These are phyloP conservation scores for Chloroclysta siterata DNA, from an alignment of 2,888 invertebrate species.

Conservation along the genomic window DNA sequence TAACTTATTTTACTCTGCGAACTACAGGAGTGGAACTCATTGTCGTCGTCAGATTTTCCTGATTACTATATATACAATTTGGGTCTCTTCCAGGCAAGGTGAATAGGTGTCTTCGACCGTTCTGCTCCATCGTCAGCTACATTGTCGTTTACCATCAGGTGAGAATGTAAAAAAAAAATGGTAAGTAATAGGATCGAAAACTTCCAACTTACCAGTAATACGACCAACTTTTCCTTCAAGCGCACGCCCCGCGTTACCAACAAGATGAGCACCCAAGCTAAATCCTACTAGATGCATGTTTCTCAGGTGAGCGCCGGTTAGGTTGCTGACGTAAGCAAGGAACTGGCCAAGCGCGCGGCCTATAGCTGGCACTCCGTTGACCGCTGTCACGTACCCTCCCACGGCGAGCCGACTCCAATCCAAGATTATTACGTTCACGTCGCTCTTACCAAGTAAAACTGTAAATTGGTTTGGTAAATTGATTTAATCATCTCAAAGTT, in stretches of 20 bases:
- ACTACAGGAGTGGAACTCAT: too few species aligned
- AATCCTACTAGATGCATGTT: constrained; percentile 61
- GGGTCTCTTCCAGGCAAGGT: too few species aligned
- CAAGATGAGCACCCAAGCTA: constrained; percentile 64
- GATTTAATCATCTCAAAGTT: too few species aligned
- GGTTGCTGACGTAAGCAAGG: constrained; percentile 48
- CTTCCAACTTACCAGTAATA: constrained; percentile 54
- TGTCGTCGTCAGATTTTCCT: too few species aligned
- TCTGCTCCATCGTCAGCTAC: too few species aligned
- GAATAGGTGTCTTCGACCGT: too few species aligned
- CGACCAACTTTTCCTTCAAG: constrained; percentile 54
- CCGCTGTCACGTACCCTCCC: constrained; percentile 56
- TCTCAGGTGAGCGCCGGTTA: constrained; percentile 47
- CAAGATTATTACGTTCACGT: constrained; percentile 59
- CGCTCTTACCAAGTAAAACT: constrained; percentile 51
- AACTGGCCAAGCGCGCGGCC: constrained; percentile 61
- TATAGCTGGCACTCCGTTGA: constrained; percentile 52
- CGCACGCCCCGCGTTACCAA: constrained; percentile 58
- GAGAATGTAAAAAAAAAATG: too few species aligned
- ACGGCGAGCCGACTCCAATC: constrained; percentile 60
- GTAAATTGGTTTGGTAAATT: constrained; percentile 7
- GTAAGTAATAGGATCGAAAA: background rate
- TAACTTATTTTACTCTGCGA: too few species aligned
- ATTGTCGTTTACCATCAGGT: too few species aligned
- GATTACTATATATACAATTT: too few species aligned